phyloP scores from a whole-genome alignment of 2,797 vertebrate genomes.

The Rhynchonycteris naso region DNA sequence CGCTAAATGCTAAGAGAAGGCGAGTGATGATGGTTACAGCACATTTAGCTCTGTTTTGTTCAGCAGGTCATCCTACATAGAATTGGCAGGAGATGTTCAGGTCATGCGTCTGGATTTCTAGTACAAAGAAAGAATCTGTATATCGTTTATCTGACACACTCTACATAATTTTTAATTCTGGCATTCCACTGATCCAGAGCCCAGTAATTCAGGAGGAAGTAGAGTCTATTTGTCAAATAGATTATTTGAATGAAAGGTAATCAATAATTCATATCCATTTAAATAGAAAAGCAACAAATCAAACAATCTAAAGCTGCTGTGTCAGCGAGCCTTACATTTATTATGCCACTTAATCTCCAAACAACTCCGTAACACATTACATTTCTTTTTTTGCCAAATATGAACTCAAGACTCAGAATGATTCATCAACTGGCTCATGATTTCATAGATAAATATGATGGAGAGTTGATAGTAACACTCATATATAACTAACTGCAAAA shows the following conservation, averaged over 20 bases:
- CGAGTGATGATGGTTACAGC: background rate
- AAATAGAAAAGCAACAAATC: constrained; percentile 61
- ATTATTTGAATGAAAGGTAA: constrained; percentile 58
- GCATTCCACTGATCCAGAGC: background rate
- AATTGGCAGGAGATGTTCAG: background rate
- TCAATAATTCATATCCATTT: constrained; percentile 67
- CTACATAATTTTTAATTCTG: background rate
- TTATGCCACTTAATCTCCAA: constrained; percentile 17
- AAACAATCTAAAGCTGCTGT: background rate
- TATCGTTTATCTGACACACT: background rate
- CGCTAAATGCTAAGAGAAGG: background rate
- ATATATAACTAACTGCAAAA: background rate
- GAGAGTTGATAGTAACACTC: background rate
- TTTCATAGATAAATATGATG: background rate
- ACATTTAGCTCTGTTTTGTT: background rate
- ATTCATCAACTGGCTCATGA: background rate
- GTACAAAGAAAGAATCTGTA: background rate
- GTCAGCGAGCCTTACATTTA: constrained; percentile 23
- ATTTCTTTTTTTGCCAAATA: constrained; percentile 13
- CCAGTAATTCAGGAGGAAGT: constrained; percentile 27
- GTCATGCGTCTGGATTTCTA: background rate
- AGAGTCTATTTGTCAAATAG: constrained; percentile 63
- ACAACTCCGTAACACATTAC: background rate
- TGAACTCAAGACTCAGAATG: background rate
- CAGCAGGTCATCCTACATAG: background rate